Evolutionary conservation across 1,140 invertebrate species (phyloP).

Genomic region (Tenebrio molitor): DNA sequence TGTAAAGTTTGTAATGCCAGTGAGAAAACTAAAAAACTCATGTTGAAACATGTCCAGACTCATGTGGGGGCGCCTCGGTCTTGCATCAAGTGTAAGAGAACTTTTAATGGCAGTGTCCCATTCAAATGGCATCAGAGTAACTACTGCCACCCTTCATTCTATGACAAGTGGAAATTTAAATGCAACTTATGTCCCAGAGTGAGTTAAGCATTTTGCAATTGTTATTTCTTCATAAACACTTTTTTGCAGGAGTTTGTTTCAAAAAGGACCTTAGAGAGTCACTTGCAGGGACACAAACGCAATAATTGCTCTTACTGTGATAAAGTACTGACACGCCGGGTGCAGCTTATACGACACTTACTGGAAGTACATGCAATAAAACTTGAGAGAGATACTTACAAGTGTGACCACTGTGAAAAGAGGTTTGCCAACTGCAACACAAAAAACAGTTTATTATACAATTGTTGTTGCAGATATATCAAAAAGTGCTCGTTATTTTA

Average conservation of each 20-base stretch:
- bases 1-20: conserved; percentile 42
- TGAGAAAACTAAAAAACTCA: conserved; percentile 30
- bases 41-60: conserved; percentile 51
- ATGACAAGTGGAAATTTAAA: conserved; percentile 14
- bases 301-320: conserved; percentile 66
- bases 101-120: conserved; percentile 43
- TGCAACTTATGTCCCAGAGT: conserved; percentile 47
- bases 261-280: conserved; percentile 64
- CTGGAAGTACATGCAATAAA: conserved; percentile 61
- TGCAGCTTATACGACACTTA: conserved; percentile 65
- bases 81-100: conserved; percentile 43
- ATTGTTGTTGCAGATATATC: conserved; percentile 60
- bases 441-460: no score
- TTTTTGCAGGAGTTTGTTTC: conserved; percentile 61
- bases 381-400: conserved; percentile 45
- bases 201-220: background rate
- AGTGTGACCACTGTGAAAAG: conserved; percentile 60
- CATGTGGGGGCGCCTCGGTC: conserved; percentile 48
- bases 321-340: conserved; percentile 64
- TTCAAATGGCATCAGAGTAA: conserved; percentile 47
- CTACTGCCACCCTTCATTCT: conserved; percentile 29
- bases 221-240: background rate
- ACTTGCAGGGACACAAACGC: conserved; percentile 66
- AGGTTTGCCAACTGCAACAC: conserved; percentile 50
- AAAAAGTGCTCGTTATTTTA: conserved; percentile 63